Evolutionary conservation across 2,113 vertebrate genomes (phyloP).

Genomic region (Ochotona curzoniae): DNA sequence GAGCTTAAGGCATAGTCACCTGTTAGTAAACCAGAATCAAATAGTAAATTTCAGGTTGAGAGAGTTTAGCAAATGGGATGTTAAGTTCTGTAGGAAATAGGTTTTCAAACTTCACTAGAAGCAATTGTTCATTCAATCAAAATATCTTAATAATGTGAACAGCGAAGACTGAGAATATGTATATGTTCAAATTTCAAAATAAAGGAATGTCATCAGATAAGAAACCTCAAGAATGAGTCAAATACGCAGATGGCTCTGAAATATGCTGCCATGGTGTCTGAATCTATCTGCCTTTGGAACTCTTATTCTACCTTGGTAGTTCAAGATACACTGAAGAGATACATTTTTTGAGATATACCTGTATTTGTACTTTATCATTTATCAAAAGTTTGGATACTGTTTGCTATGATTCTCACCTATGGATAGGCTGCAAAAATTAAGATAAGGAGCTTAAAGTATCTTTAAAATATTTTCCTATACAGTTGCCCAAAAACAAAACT

Average conservation of each 20-base stretch:
- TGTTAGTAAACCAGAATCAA: not conserved
- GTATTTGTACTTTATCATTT: not conserved
- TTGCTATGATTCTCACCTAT: not conserved
- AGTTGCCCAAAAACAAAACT: not conserved
- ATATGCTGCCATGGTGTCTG: not conserved
- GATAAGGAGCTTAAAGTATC: not conserved
- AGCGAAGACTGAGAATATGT: not conserved
- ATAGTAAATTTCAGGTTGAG: not conserved
- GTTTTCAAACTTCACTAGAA: not conserved
- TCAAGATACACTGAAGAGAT: not conserved
- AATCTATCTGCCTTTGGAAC: not conserved
- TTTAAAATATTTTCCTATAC: not conserved
- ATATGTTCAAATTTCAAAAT: not conserved
- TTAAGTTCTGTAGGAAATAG: not conserved
- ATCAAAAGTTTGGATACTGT: not conserved
- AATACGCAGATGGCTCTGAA: not conserved
- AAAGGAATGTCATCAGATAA: not conserved
- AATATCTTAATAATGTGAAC: not conserved
- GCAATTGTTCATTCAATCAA: not conserved
- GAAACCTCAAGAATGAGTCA: not conserved
- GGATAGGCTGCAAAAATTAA: not conserved
- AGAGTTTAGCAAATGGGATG: not conserved
- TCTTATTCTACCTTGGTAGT: not conserved
- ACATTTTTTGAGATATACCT: not conserved
- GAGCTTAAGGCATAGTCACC: not conserved